Evolutionary conservation across 1,140 invertebrate species (phyloP).

Genomic region (Trinorchestia longiramus): DNA sequence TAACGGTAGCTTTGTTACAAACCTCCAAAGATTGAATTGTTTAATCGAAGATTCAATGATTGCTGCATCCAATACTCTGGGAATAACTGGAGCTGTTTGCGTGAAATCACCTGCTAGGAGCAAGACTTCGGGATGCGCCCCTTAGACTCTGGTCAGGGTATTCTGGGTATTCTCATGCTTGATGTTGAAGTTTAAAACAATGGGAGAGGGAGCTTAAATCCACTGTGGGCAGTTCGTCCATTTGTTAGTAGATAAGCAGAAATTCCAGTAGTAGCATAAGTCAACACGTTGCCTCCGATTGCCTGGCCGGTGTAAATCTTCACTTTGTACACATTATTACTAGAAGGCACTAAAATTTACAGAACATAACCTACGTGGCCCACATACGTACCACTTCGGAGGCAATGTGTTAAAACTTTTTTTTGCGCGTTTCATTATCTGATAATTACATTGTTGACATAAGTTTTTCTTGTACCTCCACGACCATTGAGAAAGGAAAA

Average conservation of each 20-base stretch:
- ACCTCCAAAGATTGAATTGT: not conserved
- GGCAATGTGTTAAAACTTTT: not conserved
- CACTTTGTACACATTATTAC: no score
- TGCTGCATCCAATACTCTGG: no score
- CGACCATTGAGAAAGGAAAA: not conserved
- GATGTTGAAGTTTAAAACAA: not conserved
- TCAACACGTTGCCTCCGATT: no score
- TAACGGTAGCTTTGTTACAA: no score
- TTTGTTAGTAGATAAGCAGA: not conserved
- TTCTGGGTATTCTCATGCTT: not conserved
- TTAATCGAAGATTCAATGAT: no score
- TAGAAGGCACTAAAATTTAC: no score
- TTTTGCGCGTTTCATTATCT: not conserved
- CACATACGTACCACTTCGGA: no score
- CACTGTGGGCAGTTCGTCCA: no score
- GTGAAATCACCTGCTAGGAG: not conserved
- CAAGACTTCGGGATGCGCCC: not conserved
- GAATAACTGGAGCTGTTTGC: not conserved
- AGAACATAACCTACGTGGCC: no score
- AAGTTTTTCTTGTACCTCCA: not conserved
- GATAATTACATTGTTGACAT: not conserved
- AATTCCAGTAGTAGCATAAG: not conserved
- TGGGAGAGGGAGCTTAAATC: not conserved
- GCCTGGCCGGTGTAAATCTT: no score
- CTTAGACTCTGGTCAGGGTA: not conserved